Evolutionary conservation across 2,113 vertebrate species (phyloP).

Genomic region (Carettochelys insculpta): DNA sequence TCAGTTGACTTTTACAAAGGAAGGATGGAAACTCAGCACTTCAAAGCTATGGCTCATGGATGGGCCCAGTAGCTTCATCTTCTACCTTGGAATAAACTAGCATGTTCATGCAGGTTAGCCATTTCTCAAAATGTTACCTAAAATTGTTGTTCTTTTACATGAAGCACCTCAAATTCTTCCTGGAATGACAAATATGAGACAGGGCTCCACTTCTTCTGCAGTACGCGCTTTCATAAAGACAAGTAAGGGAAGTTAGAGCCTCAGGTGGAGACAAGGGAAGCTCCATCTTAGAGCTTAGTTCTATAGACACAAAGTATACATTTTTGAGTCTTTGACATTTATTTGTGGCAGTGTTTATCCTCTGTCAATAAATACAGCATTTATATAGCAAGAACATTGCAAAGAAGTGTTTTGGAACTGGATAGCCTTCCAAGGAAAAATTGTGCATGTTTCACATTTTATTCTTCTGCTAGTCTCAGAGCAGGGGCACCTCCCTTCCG

Average conservation of each 20-base stretch:
- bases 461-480: background rate
- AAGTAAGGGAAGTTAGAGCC: background rate
- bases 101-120: background rate
- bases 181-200: background rate
- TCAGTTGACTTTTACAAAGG: constrained; percentile 9
- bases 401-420: background rate
- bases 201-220: background rate
- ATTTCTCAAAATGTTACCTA: background rate
- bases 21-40: background rate
- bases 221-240: background rate
- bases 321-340: background rate
- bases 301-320: background rate
- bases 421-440: background rate
- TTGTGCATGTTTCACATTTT: background rate
- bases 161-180: background rate
- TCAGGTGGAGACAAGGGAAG: background rate
- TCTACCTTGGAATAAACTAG: background rate
- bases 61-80: background rate
- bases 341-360: background rate
- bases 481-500: background rate
- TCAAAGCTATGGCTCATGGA: background rate
- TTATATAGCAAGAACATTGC: background rate
- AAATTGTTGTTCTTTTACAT: background rate
- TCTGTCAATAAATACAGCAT: background rate
- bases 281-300: background rate